A percentile compares a stretch with the other conserved stretches of the same genome.
These are phyloP conservation scores for Odontothrips loti DNA, from an alignment of 2,888 invertebrate genomes.

Conservation along the genomic window DNA sequence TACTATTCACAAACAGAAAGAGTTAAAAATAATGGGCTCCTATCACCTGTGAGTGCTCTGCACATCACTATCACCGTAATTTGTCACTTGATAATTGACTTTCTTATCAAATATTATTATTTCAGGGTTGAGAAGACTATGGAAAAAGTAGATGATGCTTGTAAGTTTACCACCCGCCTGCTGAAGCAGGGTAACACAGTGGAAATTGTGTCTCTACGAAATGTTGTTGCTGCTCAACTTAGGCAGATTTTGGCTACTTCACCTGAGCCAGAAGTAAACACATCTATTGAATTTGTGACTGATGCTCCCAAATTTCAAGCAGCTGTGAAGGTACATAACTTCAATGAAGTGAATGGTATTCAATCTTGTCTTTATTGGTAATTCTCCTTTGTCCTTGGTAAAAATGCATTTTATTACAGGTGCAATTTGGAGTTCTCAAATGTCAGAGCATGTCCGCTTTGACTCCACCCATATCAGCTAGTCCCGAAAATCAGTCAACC, in stretches of 20 bases:
- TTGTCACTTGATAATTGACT: constrained; percentile 29
- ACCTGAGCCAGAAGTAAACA: constrained; percentile 64
- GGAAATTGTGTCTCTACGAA: constrained; percentile 78
- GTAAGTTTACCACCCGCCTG: constrained; percentile 75
- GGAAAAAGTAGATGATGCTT: constrained; percentile 80
- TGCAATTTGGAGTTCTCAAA: constrained; percentile 36
- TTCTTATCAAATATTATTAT: constrained; percentile 32
- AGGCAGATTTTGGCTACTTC: constrained; percentile 48
- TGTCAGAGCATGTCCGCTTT: neutral
- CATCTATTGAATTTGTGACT: constrained; percentile 75
- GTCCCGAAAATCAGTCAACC: too few relatives aligned
- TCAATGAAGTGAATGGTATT: too few relatives aligned
- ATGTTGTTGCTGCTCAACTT: constrained; percentile 72
- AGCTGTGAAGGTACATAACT: constrained; percentile 51
- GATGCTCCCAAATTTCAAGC: constrained; percentile 74
- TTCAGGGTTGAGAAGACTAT: constrained; percentile 72
- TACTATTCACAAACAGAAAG: constrained; percentile 74
- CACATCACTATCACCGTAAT: neutral
- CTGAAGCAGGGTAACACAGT: constrained; percentile 78
- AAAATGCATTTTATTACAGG: constrained; percentile 33
- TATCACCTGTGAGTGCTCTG: constrained; percentile 55
- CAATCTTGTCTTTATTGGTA: neutral
- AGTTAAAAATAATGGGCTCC: constrained; percentile 84
- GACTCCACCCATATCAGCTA: constrained; percentile 29
- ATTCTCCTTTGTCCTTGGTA: constrained; percentile 6